Percentiles rank a stretch among this genome's conserved stretches.
These are phyloP conservation scores for Papilio machaon DNA, from an alignment of 1,140 invertebrate genomes.

Conservation along the genomic window DNA sequence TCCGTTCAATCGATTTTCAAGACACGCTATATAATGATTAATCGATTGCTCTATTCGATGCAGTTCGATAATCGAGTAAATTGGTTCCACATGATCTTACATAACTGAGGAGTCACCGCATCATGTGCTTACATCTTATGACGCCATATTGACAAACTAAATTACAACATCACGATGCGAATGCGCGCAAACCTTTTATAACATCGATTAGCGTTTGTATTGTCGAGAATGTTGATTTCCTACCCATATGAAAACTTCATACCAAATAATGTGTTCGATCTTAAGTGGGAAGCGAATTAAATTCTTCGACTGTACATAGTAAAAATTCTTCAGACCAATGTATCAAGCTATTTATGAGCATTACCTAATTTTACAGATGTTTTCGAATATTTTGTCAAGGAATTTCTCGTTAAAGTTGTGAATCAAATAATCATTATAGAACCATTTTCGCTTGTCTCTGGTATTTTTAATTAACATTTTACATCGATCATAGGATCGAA, in stretches of 20 bases:
- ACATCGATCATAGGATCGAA: no score
- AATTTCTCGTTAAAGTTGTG: neutral
- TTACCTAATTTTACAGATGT: no score
- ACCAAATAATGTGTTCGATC: no score
- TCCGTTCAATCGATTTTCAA: conserved; percentile 6
- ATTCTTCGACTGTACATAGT: no score
- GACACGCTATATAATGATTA: conserved; percentile 9
- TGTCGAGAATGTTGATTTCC: neutral
- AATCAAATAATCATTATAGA: no score
- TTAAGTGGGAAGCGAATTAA: no score
- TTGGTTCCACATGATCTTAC: conserved; percentile 3
- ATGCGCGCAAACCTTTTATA: conserved; percentile 10
- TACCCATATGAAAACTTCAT: neutral
- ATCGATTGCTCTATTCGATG: conserved; percentile 20
- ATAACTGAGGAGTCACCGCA: conserved; percentile 5
- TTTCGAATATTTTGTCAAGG: neutral
- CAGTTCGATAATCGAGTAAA: conserved; percentile 7
- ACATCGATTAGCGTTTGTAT: neutral
- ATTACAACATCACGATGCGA: conserved; percentile 15
- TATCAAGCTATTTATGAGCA: neutral
- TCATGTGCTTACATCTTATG: conserved; percentile 20
- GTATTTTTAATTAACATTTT: no score
- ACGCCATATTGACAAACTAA: conserved; percentile 6
- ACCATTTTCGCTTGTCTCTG: no score
- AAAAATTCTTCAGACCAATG: neutral